Evolutionary conservation across 2,888 invertebrate genomes (phyloP).

Genomic region (Brenthis daphne): DNA sequence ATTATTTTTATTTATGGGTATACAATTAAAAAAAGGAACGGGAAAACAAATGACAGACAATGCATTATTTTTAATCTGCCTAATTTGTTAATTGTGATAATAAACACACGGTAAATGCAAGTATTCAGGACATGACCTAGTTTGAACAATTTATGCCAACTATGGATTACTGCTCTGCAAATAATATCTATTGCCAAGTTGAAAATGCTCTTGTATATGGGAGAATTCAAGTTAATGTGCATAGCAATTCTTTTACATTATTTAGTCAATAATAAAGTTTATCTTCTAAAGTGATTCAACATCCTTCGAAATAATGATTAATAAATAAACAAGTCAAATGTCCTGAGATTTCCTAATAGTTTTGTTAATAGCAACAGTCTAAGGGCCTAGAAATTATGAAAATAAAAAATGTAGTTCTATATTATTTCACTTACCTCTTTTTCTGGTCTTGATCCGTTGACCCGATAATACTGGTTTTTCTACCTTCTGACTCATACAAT

Average conservation of each 20-base stretch:
- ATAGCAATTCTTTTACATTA: too few species aligned
- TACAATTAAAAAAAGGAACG: background rate
- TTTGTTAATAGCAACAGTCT: background rate
- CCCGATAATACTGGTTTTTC: slow-evolving; percentile 99
- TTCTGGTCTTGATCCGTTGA: slow-evolving; percentile 99
- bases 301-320: slow-evolving; percentile 11
- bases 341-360: background rate
- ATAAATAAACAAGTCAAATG: slow-evolving; percentile 33
- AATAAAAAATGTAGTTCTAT: slow-evolving; percentile 20
- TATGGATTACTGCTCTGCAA: slow-evolving; percentile 26
- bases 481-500: slow-evolving; percentile 99
- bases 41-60: background rate
- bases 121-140: slow-evolving; percentile 28
- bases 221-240: background rate
- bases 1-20: too few species aligned
- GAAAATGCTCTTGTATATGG: background rate
- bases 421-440: slow-evolving; percentile 91
- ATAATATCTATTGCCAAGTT: slow-evolving; percentile 10
- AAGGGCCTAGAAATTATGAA: background rate
- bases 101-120: slow-evolving; percentile 6
- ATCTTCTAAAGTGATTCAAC: background rate
- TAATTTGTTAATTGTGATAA: too few species aligned
- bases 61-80: too few species aligned
- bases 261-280: background rate
- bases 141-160: slow-evolving; percentile 29